These are phyloP conservation scores for Lagopus leucura DNA, from an alignment of 2,113 vertebrate species.

Conservation along the genomic window DNA sequence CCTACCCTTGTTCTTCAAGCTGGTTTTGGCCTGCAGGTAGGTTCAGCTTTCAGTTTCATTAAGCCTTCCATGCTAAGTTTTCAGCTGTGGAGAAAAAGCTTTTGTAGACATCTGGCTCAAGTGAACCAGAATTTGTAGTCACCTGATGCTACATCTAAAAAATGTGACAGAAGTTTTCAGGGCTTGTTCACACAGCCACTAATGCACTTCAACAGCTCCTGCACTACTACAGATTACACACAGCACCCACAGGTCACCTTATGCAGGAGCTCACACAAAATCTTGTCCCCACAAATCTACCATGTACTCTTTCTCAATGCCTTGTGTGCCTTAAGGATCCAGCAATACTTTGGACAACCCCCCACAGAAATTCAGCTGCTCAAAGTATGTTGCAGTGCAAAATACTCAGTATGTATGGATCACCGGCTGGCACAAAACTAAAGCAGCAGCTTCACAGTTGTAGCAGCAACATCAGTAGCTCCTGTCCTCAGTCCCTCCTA, in stretches of 20 bases:
- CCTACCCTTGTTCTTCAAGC: not conserved
- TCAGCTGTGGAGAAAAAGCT: not conserved
- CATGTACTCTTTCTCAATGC: not conserved
- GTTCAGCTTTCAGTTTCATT: not conserved
- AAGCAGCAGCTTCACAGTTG: not conserved
- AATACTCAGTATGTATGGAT: not conserved
- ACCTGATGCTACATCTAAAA: not conserved
- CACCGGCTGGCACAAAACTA: not conserved
- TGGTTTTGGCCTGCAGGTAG: not conserved
- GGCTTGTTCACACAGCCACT: not conserved
- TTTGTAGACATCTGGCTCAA: not conserved
- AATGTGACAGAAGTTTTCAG: not conserved
- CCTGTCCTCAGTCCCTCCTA: not conserved
- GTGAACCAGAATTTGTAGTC: not conserved
- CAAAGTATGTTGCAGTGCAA: not conserved
- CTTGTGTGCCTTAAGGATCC: not conserved
- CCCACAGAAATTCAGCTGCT: not conserved
- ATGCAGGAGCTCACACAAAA: not conserved
- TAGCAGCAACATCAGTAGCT: not conserved
- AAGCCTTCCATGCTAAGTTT: not conserved
- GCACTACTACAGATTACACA: not conserved
- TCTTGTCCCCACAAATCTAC: not conserved
- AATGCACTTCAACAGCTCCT: not conserved
- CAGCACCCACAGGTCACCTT: not conserved
- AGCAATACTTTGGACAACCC: not conserved